Conservation (phyloP, 2,113 vertebrate species). For the Limanda limanda region DNA sequence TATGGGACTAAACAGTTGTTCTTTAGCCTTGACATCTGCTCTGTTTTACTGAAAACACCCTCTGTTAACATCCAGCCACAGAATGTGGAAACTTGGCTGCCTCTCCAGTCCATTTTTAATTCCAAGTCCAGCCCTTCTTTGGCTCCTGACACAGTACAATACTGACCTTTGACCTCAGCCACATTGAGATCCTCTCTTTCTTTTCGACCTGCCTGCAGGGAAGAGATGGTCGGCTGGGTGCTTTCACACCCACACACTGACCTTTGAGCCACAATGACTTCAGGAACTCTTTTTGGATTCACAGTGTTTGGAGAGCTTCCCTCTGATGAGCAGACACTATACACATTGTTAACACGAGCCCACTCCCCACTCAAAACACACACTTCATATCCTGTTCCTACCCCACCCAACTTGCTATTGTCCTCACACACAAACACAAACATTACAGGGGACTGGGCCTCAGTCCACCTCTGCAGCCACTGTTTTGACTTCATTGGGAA, state of each 20-base stretch:
- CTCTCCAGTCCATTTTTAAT: slow-evolving; percentile 45
- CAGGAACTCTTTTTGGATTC: slow-evolving; percentile 30
- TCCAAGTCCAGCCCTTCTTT: slow-evolving; percentile 40
- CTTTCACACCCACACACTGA: slow-evolving; percentile 42
- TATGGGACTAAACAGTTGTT: slow-evolving; percentile 27
- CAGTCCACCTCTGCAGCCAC: slow-evolving; percentile 51
- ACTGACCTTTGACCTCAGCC: slow-evolving; percentile 40
- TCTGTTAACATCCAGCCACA: slow-evolving; percentile 35
- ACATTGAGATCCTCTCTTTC: background rate
- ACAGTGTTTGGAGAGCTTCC: slow-evolving; percentile 20
- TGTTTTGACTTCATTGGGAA: slow-evolving; percentile 35
- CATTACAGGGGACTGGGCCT: slow-evolving; percentile 59
- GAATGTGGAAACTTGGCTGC: slow-evolving; percentile 49
- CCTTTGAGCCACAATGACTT: slow-evolving; percentile 41
- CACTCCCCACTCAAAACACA: slow-evolving; percentile 3
- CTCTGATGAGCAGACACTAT: slow-evolving; percentile 26
- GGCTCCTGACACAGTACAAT: slow-evolving; percentile 40
- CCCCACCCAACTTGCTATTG: slow-evolving; percentile 82
- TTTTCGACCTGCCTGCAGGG: slow-evolving; percentile 15
- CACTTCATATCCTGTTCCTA: slow-evolving; percentile 70
- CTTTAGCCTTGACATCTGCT: slow-evolving; percentile 48
- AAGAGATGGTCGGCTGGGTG: slow-evolving; percentile 25
- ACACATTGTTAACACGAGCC: slow-evolving; percentile 54
- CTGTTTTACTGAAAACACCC: slow-evolving; percentile 47
- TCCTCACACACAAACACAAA: slow-evolving; percentile 63